These are phyloP conservation scores for Toxotes chatareus DNA, from an alignment of 2,113 vertebrate species.

Conservation along the genomic window DNA sequence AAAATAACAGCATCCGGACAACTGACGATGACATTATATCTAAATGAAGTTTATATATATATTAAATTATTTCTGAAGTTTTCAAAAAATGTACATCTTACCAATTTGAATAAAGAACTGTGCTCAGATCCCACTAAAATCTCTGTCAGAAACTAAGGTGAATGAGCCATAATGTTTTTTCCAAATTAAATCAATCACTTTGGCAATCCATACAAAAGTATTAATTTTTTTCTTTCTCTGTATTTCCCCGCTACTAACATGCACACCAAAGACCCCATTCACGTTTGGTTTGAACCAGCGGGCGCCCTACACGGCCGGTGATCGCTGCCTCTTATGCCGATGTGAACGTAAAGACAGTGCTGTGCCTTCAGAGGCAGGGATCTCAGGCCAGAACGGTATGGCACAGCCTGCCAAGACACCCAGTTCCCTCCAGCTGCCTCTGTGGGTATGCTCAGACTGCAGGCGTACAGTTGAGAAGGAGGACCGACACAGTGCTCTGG, in stretches of 20 bases:
- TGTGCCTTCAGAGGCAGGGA: constrained; percentile 86
- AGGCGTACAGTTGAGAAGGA: constrained; percentile 94
- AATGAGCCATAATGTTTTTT: neutral
- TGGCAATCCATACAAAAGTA: neutral
- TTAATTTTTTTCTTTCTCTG: neutral
- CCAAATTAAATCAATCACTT: neutral
- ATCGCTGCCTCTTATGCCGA: constrained; percentile 95
- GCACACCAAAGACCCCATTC: constrained; percentile 89
- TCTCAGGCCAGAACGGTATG: constrained; percentile 86
- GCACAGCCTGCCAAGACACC: constrained; percentile 88
- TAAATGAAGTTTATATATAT: too few relatives aligned
- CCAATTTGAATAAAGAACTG: too few relatives aligned
- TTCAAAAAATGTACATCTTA: too few relatives aligned
- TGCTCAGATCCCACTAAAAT: neutral
- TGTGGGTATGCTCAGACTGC: constrained; percentile 97
- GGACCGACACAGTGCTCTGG: constrained; percentile 88
- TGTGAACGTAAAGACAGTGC: constrained; percentile 92
- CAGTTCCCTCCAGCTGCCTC: constrained; percentile 92
- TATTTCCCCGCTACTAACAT: neutral
- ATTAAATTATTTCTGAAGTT: too few relatives aligned
- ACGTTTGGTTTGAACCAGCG: constrained; percentile 97
- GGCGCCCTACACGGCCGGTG: constrained; percentile 92
- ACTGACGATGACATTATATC: neutral
- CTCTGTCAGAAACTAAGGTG: neutral
- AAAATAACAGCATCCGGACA: too few relatives aligned